Percentiles rank a stretch among this genome's conserved stretches.
These are phyloP conservation scores for Apoda limacodes DNA, from an alignment of 2,888 invertebrate species.

Conservation along the genomic window DNA sequence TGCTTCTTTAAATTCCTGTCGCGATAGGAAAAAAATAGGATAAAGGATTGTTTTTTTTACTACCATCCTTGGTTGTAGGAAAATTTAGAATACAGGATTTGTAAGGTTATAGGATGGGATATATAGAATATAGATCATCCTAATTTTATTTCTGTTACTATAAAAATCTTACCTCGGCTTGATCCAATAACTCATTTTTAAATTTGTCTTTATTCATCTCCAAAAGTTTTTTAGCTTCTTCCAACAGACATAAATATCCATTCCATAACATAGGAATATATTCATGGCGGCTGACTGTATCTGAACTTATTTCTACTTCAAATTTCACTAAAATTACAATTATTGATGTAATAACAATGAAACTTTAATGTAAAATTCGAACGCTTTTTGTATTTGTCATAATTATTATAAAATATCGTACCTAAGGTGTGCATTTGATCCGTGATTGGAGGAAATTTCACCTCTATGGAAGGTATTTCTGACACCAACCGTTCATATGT, in stretches of 20 bases:
- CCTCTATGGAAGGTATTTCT: constrained; percentile 74
- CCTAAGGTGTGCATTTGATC: constrained; percentile 79
- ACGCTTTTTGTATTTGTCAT: no score
- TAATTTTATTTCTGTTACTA: no score
- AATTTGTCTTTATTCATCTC: constrained; percentile 79
- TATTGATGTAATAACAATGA: no score
- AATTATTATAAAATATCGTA: no score
- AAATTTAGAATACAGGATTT: constrained; percentile 1
- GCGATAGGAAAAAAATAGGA: constrained; percentile 4
- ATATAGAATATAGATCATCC: not conserved
- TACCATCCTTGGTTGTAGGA: constrained; percentile 4
- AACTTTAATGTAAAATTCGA: no score
- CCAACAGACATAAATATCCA: constrained; percentile 75
- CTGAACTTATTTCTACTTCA: constrained; percentile 75
- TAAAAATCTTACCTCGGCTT: constrained; percentile 67
- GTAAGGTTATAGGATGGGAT: no score
- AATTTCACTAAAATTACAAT: constrained; percentile 71
- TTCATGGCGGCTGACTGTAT: constrained; percentile 67
- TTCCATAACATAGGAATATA: constrained; percentile 76
- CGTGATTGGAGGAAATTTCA: constrained; percentile 78
- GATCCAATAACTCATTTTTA: constrained; percentile 76
- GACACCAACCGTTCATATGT: constrained; percentile 75
- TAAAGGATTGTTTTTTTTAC: constrained; percentile 4
- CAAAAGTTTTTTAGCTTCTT: constrained; percentile 79
- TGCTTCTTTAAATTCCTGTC: constrained; percentile 74